These are phyloP conservation scores for Palythoa heliodiscus DNA, from an alignment of 92 coral and sea anemone genomes.

Conservation along the genomic window DNA sequence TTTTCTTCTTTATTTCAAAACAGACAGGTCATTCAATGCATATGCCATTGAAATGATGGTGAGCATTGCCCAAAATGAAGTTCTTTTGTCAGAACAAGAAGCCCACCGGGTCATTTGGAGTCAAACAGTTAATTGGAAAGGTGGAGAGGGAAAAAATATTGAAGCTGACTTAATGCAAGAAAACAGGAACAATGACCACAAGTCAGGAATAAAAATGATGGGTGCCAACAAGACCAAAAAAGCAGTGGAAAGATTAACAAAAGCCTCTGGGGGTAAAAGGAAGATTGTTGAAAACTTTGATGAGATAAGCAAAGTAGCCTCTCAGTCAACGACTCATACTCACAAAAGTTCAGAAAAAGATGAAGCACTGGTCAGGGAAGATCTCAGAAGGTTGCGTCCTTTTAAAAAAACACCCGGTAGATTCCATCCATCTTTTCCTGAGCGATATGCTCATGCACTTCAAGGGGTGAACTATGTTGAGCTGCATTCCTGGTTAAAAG, in stretches of 20 bases:
- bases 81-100: constrained; percentile 27
- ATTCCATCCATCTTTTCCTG: constrained; percentile 48
- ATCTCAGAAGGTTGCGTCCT: constrained; percentile 53
- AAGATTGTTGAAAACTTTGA: constrained; percentile 61
- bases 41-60: constrained; percentile 51
- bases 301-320: constrained; percentile 12
- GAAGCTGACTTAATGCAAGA: too few species aligned
- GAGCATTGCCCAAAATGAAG: constrained; percentile 27
- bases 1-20: constrained; percentile 36
- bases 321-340: constrained; percentile 39
- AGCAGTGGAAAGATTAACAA: constrained; percentile 53
- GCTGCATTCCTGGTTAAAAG: constrained; percentile 40
- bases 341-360: constrained; percentile 45
- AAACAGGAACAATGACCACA: too few species aligned
- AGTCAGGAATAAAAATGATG: too few species aligned
- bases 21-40: constrained; percentile 24
- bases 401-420: constrained; percentile 23
- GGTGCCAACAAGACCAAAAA: background rate
- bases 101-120: constrained; percentile 38
- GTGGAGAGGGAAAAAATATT: background rate
- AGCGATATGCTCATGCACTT: constrained; percentile 42
- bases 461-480: constrained; percentile 43
- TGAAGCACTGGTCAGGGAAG: constrained; percentile 32
- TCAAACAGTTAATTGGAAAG: constrained; percentile 44
- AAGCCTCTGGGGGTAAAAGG: constrained; percentile 54